Percentiles rank a stretch among this genome's conserved stretches.
Conservation (phyloP, 2,113 vertebrate species). For the Tetrao urogallus region DNA sequence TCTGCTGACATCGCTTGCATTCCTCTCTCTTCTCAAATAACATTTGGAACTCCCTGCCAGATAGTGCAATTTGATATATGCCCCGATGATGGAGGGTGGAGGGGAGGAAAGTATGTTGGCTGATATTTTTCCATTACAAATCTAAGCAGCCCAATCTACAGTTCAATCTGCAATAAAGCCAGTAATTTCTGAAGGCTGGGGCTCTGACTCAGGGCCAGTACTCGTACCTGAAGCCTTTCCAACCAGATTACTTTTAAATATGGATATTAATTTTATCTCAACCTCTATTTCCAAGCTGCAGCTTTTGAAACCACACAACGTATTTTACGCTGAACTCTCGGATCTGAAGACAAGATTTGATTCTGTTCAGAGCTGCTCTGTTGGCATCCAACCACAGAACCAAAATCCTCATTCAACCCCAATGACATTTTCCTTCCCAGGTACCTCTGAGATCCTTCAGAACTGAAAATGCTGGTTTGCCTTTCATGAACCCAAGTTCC, state of each 20-base stretch:
- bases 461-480: slow-evolving; percentile 31
- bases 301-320: slow-evolving; percentile 16
- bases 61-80: slow-evolving; percentile 69
- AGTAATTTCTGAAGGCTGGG: slow-evolving; percentile 28
- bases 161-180: slow-evolving; percentile 42
- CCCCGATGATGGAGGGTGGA: slow-evolving; percentile 69
- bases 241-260: background rate
- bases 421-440: slow-evolving; percentile 28
- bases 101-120: slow-evolving; percentile 62
- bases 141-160: slow-evolving; percentile 41
- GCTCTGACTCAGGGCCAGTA: slow-evolving; percentile 7
- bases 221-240: slow-evolving; percentile 29
- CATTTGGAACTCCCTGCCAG: slow-evolving; percentile 67
- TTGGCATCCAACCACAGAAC: background rate
- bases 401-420: slow-evolving; percentile 55
- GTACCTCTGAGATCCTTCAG: slow-evolving; percentile 35
- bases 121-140: slow-evolving; percentile 79
- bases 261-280: background rate
- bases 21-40: slow-evolving; percentile 71
- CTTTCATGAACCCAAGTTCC: slow-evolving; percentile 50
- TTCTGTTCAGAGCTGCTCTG: background rate
- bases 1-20: slow-evolving; percentile 71
- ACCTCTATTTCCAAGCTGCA: background rate
- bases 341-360: slow-evolving; percentile 1
- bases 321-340: background rate